phyloP scores from a whole-genome alignment of 2,888 invertebrate species.

The Aphodius sticticus region DNA sequence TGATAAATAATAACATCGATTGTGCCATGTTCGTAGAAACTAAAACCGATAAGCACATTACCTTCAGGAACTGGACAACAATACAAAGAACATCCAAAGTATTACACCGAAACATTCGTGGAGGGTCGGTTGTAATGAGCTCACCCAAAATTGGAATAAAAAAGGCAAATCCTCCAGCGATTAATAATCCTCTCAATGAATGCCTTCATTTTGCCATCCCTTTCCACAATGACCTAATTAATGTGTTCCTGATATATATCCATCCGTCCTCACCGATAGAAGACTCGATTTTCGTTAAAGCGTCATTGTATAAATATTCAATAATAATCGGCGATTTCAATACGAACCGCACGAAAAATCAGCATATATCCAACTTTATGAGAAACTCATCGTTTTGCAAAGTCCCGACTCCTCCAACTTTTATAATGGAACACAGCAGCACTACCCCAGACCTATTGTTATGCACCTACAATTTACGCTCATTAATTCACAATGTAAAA shows the following conservation, averaged over 20 bases:
- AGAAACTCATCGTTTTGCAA: too few relatives aligned
- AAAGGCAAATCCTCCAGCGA: too few relatives aligned
- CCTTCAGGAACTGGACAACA: not conserved
- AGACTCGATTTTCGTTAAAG: too few relatives aligned
- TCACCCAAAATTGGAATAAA: too few relatives aligned
- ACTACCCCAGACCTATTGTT: not conserved
- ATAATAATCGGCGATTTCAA: not conserved
- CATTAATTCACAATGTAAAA: slow-evolving; percentile 11
- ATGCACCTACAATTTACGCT: slow-evolving; percentile 18
- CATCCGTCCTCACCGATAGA: too few relatives aligned
- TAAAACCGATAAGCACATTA: not conserved
- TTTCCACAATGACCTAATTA: too few relatives aligned
- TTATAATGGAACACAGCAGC: not conserved
- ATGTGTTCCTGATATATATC: too few relatives aligned
- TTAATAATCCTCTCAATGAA: too few relatives aligned
- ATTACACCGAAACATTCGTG: too few relatives aligned
- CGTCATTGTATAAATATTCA: too few relatives aligned
- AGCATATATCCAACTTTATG: not conserved
- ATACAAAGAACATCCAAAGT: not conserved
- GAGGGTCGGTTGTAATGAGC: too few relatives aligned
- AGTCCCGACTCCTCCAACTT: not conserved
- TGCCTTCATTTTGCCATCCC: too few relatives aligned
- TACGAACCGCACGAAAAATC: not conserved
- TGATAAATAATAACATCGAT: not conserved
- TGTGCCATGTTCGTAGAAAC: not conserved